These are phyloP conservation scores for Cossypha polioptera DNA, from an alignment of 2,797 vertebrate genomes.

Conservation along the genomic window DNA sequence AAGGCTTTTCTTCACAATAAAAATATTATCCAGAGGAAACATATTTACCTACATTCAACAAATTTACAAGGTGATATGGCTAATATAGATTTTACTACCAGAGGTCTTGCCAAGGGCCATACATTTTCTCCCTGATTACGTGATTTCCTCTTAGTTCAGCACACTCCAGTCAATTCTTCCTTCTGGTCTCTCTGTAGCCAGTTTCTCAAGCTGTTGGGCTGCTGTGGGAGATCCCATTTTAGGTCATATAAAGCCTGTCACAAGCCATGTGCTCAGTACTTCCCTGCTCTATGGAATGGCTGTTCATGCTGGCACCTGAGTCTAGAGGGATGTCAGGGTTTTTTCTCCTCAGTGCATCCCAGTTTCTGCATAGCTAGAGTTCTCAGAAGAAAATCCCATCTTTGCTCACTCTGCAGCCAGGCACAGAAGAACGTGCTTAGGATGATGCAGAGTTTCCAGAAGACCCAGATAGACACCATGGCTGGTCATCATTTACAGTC, in stretches of 20 bases:
- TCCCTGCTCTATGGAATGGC: background rate
- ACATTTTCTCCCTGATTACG: background rate
- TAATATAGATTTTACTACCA: constrained; percentile 26
- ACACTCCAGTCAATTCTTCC: background rate
- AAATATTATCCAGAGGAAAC: constrained; percentile 15
- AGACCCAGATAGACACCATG: background rate
- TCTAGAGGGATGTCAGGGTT: background rate
- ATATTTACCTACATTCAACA: background rate
- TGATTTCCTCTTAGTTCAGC: background rate
- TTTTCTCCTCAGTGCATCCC: background rate
- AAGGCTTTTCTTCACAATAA: background rate
- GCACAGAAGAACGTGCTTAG: background rate
- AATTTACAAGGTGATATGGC: constrained; percentile 26
- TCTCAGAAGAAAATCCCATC: background rate
- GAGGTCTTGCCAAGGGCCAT: background rate
- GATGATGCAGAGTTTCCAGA: background rate
- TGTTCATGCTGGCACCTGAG: background rate
- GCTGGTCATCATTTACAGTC: background rate
- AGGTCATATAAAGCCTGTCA: background rate
- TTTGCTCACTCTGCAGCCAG: background rate
- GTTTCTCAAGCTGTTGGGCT: background rate
- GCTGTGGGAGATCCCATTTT: background rate
- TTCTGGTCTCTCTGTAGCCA: background rate
- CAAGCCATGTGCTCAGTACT: background rate
- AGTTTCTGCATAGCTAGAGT: background rate